Evolutionary conservation across 1,140 invertebrate species (phyloP).

Genomic region (Orius laevigatus): DNA sequence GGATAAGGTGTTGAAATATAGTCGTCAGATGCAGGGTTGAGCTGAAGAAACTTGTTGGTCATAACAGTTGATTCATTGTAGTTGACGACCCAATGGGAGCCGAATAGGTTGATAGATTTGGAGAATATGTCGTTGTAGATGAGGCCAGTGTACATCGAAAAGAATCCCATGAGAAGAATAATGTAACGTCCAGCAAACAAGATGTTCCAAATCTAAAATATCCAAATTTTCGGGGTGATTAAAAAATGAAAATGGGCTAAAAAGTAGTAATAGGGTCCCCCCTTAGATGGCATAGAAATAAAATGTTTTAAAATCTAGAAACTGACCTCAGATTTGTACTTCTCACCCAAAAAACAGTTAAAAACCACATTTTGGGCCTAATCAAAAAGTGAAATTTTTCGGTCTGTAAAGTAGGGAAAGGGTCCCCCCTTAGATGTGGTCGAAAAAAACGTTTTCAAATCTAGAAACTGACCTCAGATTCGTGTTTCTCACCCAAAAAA

Average conservation of each 20-base stretch:
- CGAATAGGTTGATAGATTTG: conserved; percentile 93
- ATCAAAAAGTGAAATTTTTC: too few relatives aligned
- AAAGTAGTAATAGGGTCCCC: too few relatives aligned
- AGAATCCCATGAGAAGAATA: conserved; percentile 92
- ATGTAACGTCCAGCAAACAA: conserved; percentile 98
- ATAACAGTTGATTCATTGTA: conserved; percentile 35
- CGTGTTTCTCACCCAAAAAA: too few relatives aligned
- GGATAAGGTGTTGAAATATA: conserved; percentile 59
- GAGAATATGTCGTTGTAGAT: conserved; percentile 99
- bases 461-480: too few relatives aligned
- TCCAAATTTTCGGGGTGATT: neutral
- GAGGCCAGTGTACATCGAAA: conserved; percentile 95
- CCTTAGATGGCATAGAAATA: too few relatives aligned
- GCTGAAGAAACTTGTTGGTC: conserved; percentile 37
- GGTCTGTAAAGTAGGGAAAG: too few relatives aligned
- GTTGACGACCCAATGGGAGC: conserved; percentile 64
- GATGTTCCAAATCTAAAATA: conserved; percentile 78
- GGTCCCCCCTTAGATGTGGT: too few relatives aligned
- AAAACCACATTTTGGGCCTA: too few relatives aligned
- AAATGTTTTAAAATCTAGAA: too few relatives aligned
- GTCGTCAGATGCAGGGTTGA: conserved; percentile 40
- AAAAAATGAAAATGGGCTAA: neutral
- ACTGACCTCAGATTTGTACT: too few relatives aligned
- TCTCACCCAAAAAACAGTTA: too few relatives aligned
- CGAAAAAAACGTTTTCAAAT: too few relatives aligned